Conservation (phyloP, 2,113 vertebrate species). For the Cavia porcellus region DNA sequence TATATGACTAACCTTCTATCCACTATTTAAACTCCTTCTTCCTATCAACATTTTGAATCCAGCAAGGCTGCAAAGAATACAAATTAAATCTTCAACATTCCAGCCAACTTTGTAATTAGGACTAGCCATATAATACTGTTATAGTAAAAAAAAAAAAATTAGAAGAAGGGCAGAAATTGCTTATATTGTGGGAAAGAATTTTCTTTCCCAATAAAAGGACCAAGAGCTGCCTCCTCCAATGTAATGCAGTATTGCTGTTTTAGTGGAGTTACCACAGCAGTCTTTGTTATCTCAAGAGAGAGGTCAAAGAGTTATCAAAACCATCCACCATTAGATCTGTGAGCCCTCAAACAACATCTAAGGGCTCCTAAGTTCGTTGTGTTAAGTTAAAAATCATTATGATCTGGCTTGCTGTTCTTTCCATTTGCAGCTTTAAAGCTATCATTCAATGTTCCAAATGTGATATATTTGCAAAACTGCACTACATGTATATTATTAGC, state of each 20-base stretch:
- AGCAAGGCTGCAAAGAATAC: neutral
- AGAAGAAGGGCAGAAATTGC: neutral
- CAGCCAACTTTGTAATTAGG: neutral
- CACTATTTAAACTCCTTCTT: neutral
- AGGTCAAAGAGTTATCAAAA: neutral
- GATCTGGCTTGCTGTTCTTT: neutral
- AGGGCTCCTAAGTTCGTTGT: neutral
- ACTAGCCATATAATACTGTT: neutral
- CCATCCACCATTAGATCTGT: neutral
- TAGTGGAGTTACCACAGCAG: neutral
- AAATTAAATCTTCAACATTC: slow-evolving; percentile 38
- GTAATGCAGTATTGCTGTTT: neutral
- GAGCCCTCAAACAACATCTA: neutral
- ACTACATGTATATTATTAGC: neutral
- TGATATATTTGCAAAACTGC: neutral
- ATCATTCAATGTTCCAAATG: neutral
- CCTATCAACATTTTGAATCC: neutral
- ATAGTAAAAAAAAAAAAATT: neutral
- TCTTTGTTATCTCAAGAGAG: neutral
- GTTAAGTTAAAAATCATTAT: neutral
- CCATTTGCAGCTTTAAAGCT: neutral
- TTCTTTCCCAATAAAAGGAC: neutral
- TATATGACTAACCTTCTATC: neutral
- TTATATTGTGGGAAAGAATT: neutral
- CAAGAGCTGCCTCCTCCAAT: neutral